These are phyloP conservation scores for Crepidodera aurea DNA, from an alignment of 2,888 invertebrate species.

Conservation along the genomic window DNA sequence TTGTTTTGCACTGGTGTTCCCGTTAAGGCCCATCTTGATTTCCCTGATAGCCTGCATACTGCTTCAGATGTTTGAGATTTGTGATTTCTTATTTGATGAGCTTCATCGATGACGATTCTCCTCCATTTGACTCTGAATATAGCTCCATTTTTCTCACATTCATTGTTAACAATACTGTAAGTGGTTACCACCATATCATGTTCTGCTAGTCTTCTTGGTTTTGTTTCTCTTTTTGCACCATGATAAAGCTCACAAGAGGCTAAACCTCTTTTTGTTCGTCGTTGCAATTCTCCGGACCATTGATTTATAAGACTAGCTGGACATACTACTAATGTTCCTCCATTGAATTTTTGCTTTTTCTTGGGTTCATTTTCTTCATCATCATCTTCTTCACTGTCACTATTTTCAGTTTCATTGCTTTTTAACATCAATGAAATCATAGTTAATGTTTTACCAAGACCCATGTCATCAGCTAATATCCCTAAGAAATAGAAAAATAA, in stretches of 20 bases:
- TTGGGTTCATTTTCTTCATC: constrained; percentile 29
- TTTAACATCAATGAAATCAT: constrained; percentile 79
- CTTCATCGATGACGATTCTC: constrained; percentile 91
- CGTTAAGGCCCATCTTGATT: constrained; percentile 84
- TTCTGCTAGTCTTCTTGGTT: constrained; percentile 69
- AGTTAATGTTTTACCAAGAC: constrained; percentile 83
- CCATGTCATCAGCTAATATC: constrained; percentile 78
- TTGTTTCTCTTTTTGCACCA: constrained; percentile 76
- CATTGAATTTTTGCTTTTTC: constrained; percentile 33
- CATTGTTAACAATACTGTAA: constrained; percentile 77
- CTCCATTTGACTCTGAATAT: constrained; percentile 81
- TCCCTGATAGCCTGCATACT: constrained; percentile 70
- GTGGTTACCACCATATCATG: constrained; percentile 90
- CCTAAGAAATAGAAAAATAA: not conserved
- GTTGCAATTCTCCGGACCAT: constrained; percentile 83
- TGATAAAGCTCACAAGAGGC: constrained; percentile 80
- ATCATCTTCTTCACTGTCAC: constrained; percentile 47
- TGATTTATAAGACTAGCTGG: constrained; percentile 91
- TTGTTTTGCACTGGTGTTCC: constrained; percentile 97
- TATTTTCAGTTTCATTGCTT: constrained; percentile 60
- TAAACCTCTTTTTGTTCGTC: constrained; percentile 68
- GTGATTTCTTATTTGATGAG: constrained; percentile 89
- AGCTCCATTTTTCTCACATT: constrained; percentile 67
- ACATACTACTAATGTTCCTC: constrained; percentile 86
- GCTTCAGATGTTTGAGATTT: constrained; percentile 79